Evolutionary conservation across 2,113 vertebrate species (phyloP), one percentile per base, ranked within the genome.

Genomic region (Mustela lutreola): DNA sequence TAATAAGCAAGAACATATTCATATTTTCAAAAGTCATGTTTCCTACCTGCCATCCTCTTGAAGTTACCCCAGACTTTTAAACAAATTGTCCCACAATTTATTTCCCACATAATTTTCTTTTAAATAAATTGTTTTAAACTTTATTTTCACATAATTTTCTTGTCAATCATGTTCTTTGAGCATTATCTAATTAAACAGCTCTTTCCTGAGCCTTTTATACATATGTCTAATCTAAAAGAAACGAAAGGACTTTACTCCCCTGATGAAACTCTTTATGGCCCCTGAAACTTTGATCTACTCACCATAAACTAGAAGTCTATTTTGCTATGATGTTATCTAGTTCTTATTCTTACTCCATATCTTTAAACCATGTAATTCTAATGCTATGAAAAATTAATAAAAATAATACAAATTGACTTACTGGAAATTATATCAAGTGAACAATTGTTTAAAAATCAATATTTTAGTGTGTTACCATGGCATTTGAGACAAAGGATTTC

Each of bases 171-270:
- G 28, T 92, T 92, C 42, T 88, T 90, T 92, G 79, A 84, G 33
- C 83, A 96, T 94, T 86, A 89, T 92, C 95, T 86, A 88, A 65
- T 92, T 82, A 93, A 96, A 86, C 24, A n/a, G 33, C 26, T 93
- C 36, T 73, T n/a, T 19, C 60, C 60, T 39, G 31, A 84, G 45
- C 3, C 70, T 58, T 81, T 60, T 71, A 78, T 5, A 42, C 16
- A 28, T 36, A 11, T 91, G 75, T 97, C 94, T 97, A 95, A 96
- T 88, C 96, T 97, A 73, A 92, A 93, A 33, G 83, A 90, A 95
- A 95, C 53, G 76, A 96, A 97, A 94, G 92, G 93, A 96, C 95
- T 97, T 98, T 96, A 97, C 45, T 90, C 91, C 88, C 12, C 6
- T 26, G 62, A 1, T 87, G 70, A 94, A 94, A 93, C 76, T 80